Conservation (phyloP, 2,888 invertebrate species). For the Smittia sp. region DNA sequence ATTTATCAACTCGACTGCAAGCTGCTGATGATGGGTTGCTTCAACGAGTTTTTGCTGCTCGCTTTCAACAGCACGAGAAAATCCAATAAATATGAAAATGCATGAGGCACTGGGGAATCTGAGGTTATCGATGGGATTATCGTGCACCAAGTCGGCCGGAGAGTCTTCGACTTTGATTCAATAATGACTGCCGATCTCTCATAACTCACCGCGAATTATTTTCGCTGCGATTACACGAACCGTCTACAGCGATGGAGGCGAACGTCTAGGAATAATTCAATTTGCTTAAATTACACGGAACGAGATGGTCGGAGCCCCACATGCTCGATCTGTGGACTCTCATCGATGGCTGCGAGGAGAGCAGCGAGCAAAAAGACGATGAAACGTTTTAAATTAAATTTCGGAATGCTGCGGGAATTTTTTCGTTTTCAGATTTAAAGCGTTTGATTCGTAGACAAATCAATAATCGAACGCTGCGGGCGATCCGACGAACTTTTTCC, state of each 20-base stretch:
- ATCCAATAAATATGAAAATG: too few relatives aligned
- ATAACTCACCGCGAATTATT: too few relatives aligned
- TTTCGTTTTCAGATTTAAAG: neutral
- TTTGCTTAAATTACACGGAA: neutral
- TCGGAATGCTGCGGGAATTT: neutral
- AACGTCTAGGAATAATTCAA: neutral
- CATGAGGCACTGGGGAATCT: too few relatives aligned
- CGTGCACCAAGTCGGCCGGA: too few relatives aligned
- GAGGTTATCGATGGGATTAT: too few relatives aligned
- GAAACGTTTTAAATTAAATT: neutral
- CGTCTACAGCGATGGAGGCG: neutral
- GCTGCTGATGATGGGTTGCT: too few relatives aligned
- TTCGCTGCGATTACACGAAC: neutral
- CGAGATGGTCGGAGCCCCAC: neutral
- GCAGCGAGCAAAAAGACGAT: neutral
- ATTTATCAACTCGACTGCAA: too few relatives aligned
- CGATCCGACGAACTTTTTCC: neutral
- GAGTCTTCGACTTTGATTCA: too few relatives aligned
- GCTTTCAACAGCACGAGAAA: too few relatives aligned
- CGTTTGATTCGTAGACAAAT: neutral
- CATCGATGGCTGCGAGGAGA: neutral
- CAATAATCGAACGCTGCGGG: neutral
- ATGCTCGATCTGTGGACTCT: neutral
- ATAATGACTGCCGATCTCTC: too few relatives aligned
- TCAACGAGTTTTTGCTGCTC: too few relatives aligned